These are phyloP conservation scores for Cacatua alba DNA, from an alignment of 2,113 vertebrate species.

Conservation along the genomic window DNA sequence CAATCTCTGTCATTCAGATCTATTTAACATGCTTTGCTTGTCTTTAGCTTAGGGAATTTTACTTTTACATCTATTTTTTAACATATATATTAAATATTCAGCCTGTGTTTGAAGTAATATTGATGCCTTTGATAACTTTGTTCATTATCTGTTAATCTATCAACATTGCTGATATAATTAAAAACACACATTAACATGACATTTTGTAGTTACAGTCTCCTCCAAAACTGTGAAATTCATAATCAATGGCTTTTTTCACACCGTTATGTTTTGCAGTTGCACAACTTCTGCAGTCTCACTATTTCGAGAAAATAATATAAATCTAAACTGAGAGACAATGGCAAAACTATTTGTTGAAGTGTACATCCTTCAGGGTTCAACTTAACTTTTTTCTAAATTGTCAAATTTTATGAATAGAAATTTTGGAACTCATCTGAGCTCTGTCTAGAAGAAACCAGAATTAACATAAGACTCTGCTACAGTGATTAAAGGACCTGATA, in stretches of 20 bases:
- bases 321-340: neutral
- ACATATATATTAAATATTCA: conserved; percentile 29
- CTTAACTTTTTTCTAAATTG: neutral
- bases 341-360: neutral
- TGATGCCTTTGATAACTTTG: neutral
- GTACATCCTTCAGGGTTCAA: neutral
- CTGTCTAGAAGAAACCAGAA: neutral
- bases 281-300: neutral
- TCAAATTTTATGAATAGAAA: neutral
- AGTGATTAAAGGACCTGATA: neutral
- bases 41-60: neutral
- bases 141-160: conserved; percentile 11
- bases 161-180: neutral
- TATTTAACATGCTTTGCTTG: conserved; percentile 1
- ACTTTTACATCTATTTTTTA: conserved; percentile 8
- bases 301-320: neutral
- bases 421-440: neutral
- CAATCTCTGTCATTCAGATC: neutral
- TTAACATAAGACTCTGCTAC: neutral
- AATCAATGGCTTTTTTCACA: neutral
- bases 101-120: neutral
- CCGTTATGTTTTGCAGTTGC: neutral
- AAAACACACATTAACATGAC: neutral
- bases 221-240: neutral
- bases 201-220: neutral